Percentiles rank a stretch among this genome's conserved stretches.
Conservation (phyloP, 2,888 invertebrate species). For the Drosophila mulleri region DNA sequence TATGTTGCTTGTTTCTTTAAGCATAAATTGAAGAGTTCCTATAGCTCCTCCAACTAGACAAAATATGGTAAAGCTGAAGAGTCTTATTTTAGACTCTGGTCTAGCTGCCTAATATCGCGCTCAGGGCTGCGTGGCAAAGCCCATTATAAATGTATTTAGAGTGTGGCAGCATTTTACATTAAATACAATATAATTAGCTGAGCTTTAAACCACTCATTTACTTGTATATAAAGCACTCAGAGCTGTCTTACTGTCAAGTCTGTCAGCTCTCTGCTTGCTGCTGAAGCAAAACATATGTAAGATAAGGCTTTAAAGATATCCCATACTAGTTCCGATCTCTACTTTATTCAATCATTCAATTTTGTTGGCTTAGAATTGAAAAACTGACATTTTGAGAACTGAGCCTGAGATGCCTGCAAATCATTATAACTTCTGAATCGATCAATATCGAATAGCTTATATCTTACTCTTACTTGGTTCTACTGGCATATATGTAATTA, state of each 20-base stretch:
- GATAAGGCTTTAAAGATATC: too few species aligned
- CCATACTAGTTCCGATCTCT: too few species aligned
- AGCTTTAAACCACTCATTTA: background rate
- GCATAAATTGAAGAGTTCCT: background rate
- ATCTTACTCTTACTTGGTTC: too few species aligned
- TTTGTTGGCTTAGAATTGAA: too few species aligned
- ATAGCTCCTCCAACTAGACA: constrained; percentile 3
- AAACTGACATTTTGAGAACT: background rate
- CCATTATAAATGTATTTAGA: constrained; percentile 54
- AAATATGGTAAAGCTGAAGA: constrained; percentile 6
- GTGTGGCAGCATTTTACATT: constrained; percentile 48
- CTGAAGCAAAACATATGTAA: too few species aligned
- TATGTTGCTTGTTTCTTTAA: background rate
- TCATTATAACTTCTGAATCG: background rate
- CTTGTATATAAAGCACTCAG: background rate
- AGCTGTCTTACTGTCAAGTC: background rate
- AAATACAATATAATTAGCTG: constrained; percentile 39
- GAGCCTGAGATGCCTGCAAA: background rate
- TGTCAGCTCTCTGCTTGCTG: background rate
- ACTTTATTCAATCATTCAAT: too few species aligned
- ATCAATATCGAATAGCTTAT: background rate
- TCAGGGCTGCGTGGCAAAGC: constrained; percentile 34
- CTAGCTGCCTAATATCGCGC: constrained; percentile 20
- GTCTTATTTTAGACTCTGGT: background rate
- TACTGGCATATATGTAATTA: background rate